Evolutionary conservation across 2,113 vertebrate genomes (phyloP), one percentile per base, ranked within the genome.

Genomic region (Calonectris borealis): DNA sequence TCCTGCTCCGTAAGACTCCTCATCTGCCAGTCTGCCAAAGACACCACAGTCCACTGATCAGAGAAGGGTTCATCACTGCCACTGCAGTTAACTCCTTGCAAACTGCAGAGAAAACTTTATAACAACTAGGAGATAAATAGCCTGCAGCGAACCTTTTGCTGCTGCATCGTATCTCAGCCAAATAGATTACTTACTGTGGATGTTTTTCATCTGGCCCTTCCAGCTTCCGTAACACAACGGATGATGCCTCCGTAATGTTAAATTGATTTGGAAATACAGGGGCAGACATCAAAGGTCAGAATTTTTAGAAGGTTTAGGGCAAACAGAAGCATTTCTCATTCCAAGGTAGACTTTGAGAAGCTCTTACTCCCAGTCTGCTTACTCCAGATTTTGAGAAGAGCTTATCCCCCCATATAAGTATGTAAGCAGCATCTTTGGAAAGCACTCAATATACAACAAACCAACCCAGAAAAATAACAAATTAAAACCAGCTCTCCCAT

Each of bases 361-460:
- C 17, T 82, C 68, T 73, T 18, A 6, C 27, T 83, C 27, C 4
- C 58, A 38, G 0, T 68, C 72, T 51, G 10, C 11, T 40, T 8
- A 11, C 26, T 55, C 60, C 36, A 46, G 65, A 19, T 55, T 57
- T 62, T 34, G 8, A 46, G 46, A 66, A 32, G 36, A 58, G 42
- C 34, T 46, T 18, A 13, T 6, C 8, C 21, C 21, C 13, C 8
- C 20, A 5, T 1, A 0, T 11, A 40, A 75, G n/a, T 8, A 17
- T 9, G 32, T 4, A 42, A 58, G 34, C 17, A 51, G 54, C 40
- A 36, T 48, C 58, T 52, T 24, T 68, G 52, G 52, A 12, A 72
- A 78, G 46, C 48, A 9, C 13, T 61, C 19, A 11, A 22, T 14
- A 15, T 3, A 10, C 20, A 34, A 21, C 22, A 29, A 17, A 22